These are phyloP conservation scores for Orestias chungarensis DNA, from an alignment of 2,797 vertebrate species.

Conservation along the genomic window DNA sequence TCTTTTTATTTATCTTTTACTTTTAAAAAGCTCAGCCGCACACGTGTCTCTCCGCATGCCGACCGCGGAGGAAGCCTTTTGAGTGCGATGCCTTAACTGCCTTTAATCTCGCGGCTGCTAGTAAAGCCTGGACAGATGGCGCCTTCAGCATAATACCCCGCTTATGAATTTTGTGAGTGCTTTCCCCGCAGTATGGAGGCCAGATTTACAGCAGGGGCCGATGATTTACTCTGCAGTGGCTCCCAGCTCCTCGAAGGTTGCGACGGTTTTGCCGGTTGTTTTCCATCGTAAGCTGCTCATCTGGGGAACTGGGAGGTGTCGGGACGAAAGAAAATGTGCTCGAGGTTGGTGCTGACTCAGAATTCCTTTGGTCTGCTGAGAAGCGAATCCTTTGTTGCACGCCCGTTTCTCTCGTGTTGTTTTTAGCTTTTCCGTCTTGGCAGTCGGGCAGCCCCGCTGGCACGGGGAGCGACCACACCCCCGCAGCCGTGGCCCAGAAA, in stretches of 20 bases:
- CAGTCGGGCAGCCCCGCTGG: slow-evolving; percentile 62
- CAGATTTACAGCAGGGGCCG: slow-evolving; percentile 60
- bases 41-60: slow-evolving; percentile 42
- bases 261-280: slow-evolving; percentile 66
- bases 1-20: too few relatives aligned
- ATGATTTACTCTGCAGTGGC: slow-evolving; percentile 75
- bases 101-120: slow-evolving; percentile 67
- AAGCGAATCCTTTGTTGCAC: slow-evolving; percentile 61
- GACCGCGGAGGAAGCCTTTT: slow-evolving; percentile 42
- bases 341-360: slow-evolving; percentile 69
- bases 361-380: slow-evolving; percentile 62
- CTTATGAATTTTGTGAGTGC: slow-evolving; percentile 70
- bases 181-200: slow-evolving; percentile 74
- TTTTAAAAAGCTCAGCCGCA: slow-evolving; percentile 15
- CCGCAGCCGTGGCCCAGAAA: slow-evolving; percentile 65
- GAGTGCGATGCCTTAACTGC: slow-evolving; percentile 62
- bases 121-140: slow-evolving; percentile 77
- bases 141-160: slow-evolving; percentile 66
- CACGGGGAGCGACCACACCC: slow-evolving; percentile 68
- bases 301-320: slow-evolving; percentile 30
- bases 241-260: slow-evolving; percentile 73
- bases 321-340: slow-evolving; percentile 42
- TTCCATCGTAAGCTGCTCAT: slow-evolving; percentile 55
- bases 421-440: slow-evolving; percentile 58
- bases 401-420: slow-evolving; percentile 30